These are phyloP conservation scores for Molossus alvarezi DNA, from an alignment of 2,797 vertebrate genomes.

Conservation along the genomic window DNA sequence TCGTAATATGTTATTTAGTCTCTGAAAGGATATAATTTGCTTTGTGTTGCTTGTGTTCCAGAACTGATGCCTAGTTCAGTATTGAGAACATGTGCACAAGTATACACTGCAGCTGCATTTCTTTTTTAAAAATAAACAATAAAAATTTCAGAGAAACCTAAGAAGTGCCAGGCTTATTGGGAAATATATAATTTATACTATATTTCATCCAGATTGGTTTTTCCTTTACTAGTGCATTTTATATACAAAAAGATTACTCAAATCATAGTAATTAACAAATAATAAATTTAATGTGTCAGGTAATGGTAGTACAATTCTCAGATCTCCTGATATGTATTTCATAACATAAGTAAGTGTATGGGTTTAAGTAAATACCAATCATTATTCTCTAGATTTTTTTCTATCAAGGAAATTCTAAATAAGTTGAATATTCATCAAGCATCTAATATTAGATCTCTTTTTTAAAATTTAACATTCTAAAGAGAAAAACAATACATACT, in stretches of 20 bases:
- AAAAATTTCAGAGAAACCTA: not conserved
- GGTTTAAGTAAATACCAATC: not conserved
- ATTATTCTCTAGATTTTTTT: conserved; percentile 44
- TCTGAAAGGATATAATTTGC: not conserved
- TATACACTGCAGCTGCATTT: not conserved
- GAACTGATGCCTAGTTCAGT: not conserved
- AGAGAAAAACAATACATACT: not conserved
- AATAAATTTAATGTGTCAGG: conserved; percentile 2
- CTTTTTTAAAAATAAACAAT: conserved; percentile 34
- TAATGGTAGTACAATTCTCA: conserved; percentile 24
- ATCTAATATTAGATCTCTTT: not conserved
- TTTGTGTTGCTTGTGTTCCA: not conserved
- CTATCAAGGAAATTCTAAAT: conserved; percentile 30
- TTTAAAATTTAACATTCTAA: not conserved
- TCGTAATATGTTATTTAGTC: not conserved
- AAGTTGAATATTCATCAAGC: not conserved
- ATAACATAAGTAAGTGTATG: not conserved
- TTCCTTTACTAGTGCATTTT: not conserved
- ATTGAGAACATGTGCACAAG: not conserved
- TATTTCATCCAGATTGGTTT: conserved; percentile 17
- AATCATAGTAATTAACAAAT: not conserved
- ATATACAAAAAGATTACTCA: not conserved
- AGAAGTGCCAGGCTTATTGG: not conserved
- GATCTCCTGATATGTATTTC: not conserved
- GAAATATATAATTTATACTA: not conserved